Conservation (phyloP, 2,113 vertebrate genomes). For the Chloebia gouldiae region DNA sequence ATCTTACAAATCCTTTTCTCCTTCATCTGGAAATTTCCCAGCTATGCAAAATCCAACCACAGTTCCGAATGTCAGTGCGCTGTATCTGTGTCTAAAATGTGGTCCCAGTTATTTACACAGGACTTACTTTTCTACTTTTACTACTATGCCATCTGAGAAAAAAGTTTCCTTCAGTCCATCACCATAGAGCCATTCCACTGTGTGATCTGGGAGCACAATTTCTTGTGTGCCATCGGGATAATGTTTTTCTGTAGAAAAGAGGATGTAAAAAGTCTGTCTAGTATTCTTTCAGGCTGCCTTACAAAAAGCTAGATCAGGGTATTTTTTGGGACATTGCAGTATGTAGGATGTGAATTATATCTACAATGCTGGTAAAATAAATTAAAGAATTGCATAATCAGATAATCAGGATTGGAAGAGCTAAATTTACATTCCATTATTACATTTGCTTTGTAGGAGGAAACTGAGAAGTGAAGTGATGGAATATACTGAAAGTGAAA, state of each 20-base stretch:
- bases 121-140: constrained; percentile 74
- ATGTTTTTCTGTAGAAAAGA: constrained; percentile 72
- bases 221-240: constrained; percentile 73
- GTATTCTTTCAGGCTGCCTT: neutral
- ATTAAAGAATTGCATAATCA: neutral
- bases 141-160: constrained; percentile 77
- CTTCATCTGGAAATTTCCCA: neutral
- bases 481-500: neutral
- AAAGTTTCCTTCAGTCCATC: constrained; percentile 71
- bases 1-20: neutral
- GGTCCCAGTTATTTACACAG: fast-evolving
- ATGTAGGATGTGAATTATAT: neutral
- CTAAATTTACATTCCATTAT: neutral
- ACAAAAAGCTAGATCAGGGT: neutral
- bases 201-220: constrained; percentile 77
- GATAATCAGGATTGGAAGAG: neutral
- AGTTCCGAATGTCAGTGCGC: neutral
- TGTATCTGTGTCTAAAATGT: neutral
- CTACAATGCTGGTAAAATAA: neutral
- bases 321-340: neutral
- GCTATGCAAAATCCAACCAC: neutral
- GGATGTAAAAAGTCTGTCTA: neutral
- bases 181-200: constrained; percentile 58
- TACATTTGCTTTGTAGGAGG: neutral
- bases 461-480: neutral